Percentiles rank a stretch among this genome's conserved stretches.
phyloP scores from a whole-genome alignment of 2,888 invertebrate species.

The Cantharis flavilabris region DNA sequence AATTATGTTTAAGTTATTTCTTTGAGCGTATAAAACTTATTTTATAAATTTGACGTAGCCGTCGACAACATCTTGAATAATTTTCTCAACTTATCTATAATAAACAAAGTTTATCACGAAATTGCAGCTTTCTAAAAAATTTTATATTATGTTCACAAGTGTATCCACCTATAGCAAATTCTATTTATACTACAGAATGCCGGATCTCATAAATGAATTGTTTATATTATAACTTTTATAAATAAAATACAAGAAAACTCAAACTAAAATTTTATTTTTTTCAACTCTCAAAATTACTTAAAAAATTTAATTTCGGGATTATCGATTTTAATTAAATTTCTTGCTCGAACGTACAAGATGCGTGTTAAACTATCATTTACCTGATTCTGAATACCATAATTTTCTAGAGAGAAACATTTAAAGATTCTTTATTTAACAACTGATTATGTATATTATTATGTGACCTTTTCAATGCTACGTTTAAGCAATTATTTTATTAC shows the following conservation, averaged over 20 bases:
- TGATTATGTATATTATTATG: background rate
- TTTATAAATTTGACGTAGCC: background rate
- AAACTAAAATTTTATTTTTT: background rate
- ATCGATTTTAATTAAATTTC: background rate
- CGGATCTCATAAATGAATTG: background rate
- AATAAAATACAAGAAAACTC: background rate
- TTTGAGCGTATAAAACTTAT: background rate
- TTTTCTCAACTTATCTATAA: background rate
- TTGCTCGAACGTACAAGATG: background rate
- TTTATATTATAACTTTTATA: background rate
- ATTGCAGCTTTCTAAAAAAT: background rate
- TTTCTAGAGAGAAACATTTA: background rate
- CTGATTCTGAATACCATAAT: background rate
- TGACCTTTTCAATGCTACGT: background rate
- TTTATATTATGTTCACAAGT: background rate
- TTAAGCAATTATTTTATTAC: background rate
- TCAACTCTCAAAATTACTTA: no score
- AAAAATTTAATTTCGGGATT: background rate
- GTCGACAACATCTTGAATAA: background rate
- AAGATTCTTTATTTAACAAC: background rate
- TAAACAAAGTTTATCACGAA: background rate
- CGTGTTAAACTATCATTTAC: constrained; percentile 1
- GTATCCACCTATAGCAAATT: background rate
- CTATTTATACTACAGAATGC: background rate
- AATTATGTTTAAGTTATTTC: background rate